phyloP scores from a whole-genome alignment of 2,113 vertebrate genomes.

The Oryzias celebensis region DNA sequence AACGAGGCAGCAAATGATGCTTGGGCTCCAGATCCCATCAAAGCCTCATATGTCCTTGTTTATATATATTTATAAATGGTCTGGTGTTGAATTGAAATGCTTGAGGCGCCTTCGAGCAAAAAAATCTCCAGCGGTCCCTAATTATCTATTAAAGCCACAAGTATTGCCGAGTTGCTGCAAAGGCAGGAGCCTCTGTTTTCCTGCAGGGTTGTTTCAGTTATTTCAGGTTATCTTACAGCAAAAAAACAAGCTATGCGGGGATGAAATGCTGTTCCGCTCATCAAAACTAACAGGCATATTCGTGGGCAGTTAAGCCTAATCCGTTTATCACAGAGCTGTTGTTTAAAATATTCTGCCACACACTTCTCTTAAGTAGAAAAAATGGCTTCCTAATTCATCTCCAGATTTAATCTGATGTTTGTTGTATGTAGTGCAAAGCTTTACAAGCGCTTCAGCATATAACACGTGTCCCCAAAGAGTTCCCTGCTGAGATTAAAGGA shows the following conservation, averaged over 20 bases:
- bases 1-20: constrained; percentile 54
- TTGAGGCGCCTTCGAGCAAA: constrained; percentile 17
- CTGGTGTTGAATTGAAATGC: constrained; percentile 20
- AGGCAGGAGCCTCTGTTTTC: constrained; percentile 26
- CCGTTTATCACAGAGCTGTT: constrained; percentile 14
- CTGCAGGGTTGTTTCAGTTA: constrained; percentile 10
- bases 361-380: constrained; percentile 8
- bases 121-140: constrained; percentile 37
- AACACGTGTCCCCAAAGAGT: not conserved
- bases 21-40: constrained; percentile 29
- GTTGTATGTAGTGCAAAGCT: not conserved
- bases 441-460: not conserved
- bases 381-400: not conserved
- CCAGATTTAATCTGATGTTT: not conserved
- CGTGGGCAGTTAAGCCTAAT: constrained; percentile 26
- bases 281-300: constrained; percentile 16
- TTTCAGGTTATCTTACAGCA: constrained; percentile 1
- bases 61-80: constrained; percentile 43
- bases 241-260: no score
- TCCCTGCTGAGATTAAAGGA: constrained; percentile 7
- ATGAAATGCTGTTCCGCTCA: constrained; percentile 5
- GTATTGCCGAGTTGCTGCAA: constrained; percentile 18
- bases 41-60: constrained; percentile 43
- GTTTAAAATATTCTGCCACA: constrained; percentile 29
- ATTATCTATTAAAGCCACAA: constrained; percentile 52